phyloP scores from a whole-genome alignment of 2,113 vertebrate genomes.

The Platysteira castanea region DNA sequence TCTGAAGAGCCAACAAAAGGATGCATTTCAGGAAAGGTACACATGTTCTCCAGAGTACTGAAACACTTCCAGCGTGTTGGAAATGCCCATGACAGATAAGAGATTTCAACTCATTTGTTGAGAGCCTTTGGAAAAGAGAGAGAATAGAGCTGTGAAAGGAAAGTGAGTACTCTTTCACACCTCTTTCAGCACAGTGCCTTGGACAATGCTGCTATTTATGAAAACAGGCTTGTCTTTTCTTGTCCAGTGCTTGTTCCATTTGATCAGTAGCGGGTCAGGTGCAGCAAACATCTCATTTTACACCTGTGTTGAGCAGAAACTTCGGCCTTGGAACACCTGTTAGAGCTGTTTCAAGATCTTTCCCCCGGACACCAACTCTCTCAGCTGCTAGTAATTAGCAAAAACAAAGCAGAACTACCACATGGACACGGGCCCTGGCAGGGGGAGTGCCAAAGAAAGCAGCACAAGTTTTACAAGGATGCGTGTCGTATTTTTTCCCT shows the following conservation, averaged over 20 bases:
- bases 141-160: background rate
- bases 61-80: background rate
- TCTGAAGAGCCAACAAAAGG: background rate
- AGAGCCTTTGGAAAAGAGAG: background rate
- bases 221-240: background rate
- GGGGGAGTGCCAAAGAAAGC: conserved; percentile 56
- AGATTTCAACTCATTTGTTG: background rate
- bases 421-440: conserved; percentile 3
- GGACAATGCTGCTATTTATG: background rate
- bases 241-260: background rate
- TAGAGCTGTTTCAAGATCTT: background rate
- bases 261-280: background rate
- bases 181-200: background rate
- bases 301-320: background rate
- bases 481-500: conserved; percentile 1
- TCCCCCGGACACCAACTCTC: conserved; percentile 18
- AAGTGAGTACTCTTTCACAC: background rate
- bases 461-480: conserved; percentile 35
- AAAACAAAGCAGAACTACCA: conserved; percentile 67
- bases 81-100: background rate
- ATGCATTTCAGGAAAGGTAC: conserved; percentile 35
- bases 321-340: conserved; percentile 42
- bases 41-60: background rate
- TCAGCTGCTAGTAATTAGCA: conserved; percentile 65
- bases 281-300: background rate